These are phyloP conservation scores for Anthrax anthrax DNA, from an alignment of 2,888 invertebrate species.

Conservation along the genomic window DNA sequence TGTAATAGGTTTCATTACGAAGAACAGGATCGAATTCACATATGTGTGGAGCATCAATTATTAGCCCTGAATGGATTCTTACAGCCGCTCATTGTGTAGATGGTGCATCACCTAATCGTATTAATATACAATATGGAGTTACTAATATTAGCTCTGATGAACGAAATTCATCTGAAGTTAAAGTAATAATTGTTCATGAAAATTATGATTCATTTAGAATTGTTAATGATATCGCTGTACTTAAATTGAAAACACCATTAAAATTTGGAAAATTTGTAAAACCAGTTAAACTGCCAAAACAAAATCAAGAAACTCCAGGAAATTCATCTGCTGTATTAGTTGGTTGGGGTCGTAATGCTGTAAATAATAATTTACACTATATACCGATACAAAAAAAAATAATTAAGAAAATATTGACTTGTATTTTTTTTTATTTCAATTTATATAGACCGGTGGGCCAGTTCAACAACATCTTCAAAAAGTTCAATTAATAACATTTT, in stretches of 20 bases:
- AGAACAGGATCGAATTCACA: slow-evolving; percentile 17
- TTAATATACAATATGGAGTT: slow-evolving; percentile 22
- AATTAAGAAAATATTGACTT: no score
- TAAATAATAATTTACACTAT: neutral
- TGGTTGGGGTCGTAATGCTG: slow-evolving; percentile 26
- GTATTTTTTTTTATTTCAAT: no score
- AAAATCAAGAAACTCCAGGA: slow-evolving; percentile 14
- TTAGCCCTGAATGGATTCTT: slow-evolving; percentile 19
- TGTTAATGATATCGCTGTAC: slow-evolving; percentile 25
- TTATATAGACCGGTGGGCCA: slow-evolving; percentile 25
- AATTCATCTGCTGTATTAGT: slow-evolving; percentile 20
- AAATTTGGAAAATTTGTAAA: slow-evolving; percentile 15
- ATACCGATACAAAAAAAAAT: neutral
- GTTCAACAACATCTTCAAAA: slow-evolving; percentile 28
- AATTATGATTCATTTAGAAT: slow-evolving; percentile 20
- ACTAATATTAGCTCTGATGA: slow-evolving; percentile 15
- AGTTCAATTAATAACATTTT: slow-evolving; percentile 28
- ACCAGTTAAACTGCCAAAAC: slow-evolving; percentile 22
- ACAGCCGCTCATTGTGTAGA: slow-evolving; percentile 26
- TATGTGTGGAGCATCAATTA: slow-evolving; percentile 22
- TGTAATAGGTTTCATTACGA: slow-evolving; percentile 13
- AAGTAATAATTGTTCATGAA: slow-evolving; percentile 21
- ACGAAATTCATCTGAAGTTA: slow-evolving; percentile 19
- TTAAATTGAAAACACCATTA: slow-evolving; percentile 18
- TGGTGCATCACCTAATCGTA: slow-evolving; percentile 7